phyloP scores from a whole-genome alignment of 2,888 invertebrate species.

The Antitype chi region DNA sequence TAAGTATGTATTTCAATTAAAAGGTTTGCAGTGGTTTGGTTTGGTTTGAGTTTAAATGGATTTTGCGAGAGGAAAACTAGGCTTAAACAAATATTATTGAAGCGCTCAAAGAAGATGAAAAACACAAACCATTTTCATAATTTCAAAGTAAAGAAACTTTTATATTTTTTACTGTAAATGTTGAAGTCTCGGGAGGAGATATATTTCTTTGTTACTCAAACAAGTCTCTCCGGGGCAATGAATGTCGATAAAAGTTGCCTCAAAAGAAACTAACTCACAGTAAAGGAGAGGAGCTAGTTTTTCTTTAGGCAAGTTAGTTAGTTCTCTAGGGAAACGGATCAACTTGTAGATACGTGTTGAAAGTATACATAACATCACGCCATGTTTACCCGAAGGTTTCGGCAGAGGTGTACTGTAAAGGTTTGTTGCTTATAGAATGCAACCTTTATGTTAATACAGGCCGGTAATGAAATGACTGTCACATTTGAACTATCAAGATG shows the following conservation, averaged over 20 bases:
- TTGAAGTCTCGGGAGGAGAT: slow-evolving; percentile 2
- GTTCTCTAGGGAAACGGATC: slow-evolving; percentile 5
- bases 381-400: too few relatives aligned
- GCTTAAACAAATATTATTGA: background rate
- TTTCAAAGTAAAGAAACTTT: slow-evolving; percentile 3
- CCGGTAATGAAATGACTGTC: too few relatives aligned
- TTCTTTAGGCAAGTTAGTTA: slow-evolving; percentile 33
- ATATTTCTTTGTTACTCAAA: slow-evolving; percentile 55
- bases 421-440: too few relatives aligned
- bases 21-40: background rate
- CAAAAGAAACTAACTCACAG: slow-evolving; percentile 40
- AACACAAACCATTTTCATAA: slow-evolving; percentile 8
- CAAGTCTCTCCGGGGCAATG: slow-evolving; percentile 51
- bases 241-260: slow-evolving; percentile 49
- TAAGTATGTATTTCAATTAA: slow-evolving; percentile 6
- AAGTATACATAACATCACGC: too few relatives aligned
- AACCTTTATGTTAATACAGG: too few relatives aligned
- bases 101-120: background rate
- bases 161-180: slow-evolving; percentile 22
- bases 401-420: too few relatives aligned
- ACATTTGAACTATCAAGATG: too few relatives aligned
- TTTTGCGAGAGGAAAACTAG: background rate
- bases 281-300: slow-evolving; percentile 38
- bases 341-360: slow-evolving; percentile 20
- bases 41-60: background rate